Evolutionary conservation across 2,888 invertebrate species (phyloP).

Genomic region (Drosophila emarginata): DNA sequence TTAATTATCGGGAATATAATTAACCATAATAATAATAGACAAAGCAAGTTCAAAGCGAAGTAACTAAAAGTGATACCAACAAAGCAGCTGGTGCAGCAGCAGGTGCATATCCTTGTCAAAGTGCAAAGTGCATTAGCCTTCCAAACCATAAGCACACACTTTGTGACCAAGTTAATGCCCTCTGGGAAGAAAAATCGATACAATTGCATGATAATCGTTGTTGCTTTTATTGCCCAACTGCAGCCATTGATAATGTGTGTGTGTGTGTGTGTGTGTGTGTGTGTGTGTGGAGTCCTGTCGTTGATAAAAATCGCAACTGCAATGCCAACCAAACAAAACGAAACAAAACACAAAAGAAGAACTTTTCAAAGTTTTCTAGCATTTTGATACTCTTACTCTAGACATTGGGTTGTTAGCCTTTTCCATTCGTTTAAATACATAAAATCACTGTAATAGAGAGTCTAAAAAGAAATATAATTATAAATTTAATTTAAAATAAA

Average conservation of each 20-base stretch:
- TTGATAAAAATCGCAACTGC: constrained; percentile 73
- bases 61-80: neutral
- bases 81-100: neutral
- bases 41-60: no score
- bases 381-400: neutral
- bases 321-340: constrained; percentile 39
- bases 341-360: neutral
- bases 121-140: constrained; percentile 80
- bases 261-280: constrained; percentile 1
- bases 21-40: neutral
- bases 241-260: constrained; percentile 64
- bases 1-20: neutral
- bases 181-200: constrained; percentile 76
- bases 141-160: constrained; percentile 25
- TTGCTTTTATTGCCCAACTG: constrained; percentile 55
- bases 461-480: no score
- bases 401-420: no score
- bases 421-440: no score
- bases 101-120: constrained; percentile 44
- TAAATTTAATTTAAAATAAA: no score
- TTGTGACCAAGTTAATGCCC: constrained; percentile 76
- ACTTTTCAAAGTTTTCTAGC: neutral
- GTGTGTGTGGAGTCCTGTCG: constrained; percentile 16
- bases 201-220: constrained; percentile 56
- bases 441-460: no score